Percentiles rank a stretch among this genome's conserved stretches.
Evolutionary conservation across 2,113 vertebrate genomes (phyloP).

Genomic region (Ariopsis seemanni): DNA sequence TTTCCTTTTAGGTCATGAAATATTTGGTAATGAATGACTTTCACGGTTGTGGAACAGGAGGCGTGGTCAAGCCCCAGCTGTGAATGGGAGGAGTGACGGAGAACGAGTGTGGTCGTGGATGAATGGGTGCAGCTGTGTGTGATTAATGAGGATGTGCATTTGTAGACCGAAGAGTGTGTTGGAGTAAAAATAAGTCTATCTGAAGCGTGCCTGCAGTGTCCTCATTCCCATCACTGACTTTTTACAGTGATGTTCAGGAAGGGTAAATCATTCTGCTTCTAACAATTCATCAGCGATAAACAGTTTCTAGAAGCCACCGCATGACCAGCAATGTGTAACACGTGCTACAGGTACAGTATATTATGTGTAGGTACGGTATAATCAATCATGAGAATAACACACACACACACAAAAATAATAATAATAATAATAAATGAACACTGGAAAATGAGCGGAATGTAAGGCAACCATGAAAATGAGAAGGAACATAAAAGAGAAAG

Average conservation of each 20-base stretch:
- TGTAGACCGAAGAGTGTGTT: neutral
- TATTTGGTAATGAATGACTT: too few relatives aligned
- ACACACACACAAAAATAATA: too few relatives aligned
- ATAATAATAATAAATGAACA: too few relatives aligned
- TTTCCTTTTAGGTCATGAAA: neutral
- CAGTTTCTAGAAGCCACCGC: too few relatives aligned
- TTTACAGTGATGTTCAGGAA: neutral
- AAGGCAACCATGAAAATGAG: neutral
- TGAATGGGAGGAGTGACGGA: neutral
- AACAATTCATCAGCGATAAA: too few relatives aligned
- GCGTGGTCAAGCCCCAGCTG: too few relatives aligned
- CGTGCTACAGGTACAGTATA: neutral
- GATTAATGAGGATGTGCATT: neutral
- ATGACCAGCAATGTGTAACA: neutral
- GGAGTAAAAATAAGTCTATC: neutral
- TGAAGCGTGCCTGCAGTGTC: neutral
- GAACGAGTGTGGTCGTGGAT: neutral
- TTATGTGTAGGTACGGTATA: neutral
- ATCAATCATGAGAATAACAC: neutral
- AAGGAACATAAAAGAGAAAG: neutral
- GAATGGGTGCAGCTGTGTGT: neutral
- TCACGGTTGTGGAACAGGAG: too few relatives aligned
- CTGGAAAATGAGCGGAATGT: too few relatives aligned
- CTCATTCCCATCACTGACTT: neutral
- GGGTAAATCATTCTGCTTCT: too few relatives aligned